Base-by-base conservation (phyloP, 1,140 invertebrate species). In the Drosophila tristis region DNA sequence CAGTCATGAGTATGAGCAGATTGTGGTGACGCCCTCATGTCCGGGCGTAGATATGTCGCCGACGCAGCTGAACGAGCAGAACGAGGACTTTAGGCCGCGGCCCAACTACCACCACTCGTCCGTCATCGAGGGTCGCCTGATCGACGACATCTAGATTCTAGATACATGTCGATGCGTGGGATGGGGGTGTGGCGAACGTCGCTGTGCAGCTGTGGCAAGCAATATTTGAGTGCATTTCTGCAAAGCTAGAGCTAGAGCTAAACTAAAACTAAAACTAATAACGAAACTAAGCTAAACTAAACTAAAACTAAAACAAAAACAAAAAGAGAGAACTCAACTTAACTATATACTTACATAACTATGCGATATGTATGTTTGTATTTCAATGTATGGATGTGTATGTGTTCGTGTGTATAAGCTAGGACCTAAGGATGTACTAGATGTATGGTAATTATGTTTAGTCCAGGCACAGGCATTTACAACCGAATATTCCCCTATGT, bases 61-160 rank as follows among this genome's bases (percentile, higher is more conserved):
- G 16, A 95, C 97, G 51, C 97, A 98, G 90, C 93, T 98, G 23
- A 99, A 98, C 70, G 97, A 98, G 87, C 97, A 98, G 81, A 99
- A 99, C 92, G 96, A 97, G 92, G 98, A 99, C 92, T 99, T 98
- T 92, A 95, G 97, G 2, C 96, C 95, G 39, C 94, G 98, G 76
- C 95, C 97, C 85, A 95, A 97, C 68, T 99, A 98, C 93, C 98
- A 99, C 93, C 97, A 98, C 91, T 96, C 96, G 29, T 95, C 96
- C 0, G 95, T 96, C 16, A 94, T 97, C n/a, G 95, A 96, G 67
- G 96, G 95, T 20, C 95, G 96, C 79, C 95, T 96, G 73, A 95
- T 96, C 48, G 91, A 92, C 67, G 91, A 91, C 26, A 91, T 92
- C 44, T 92, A 89, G 65, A 65, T 13, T 7, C 20, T 2, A 20